Percentiles rank a stretch among this genome's conserved stretches.
These are phyloP conservation scores for Anser brachyrhynchus DNA, from an alignment of 2,113 vertebrate genomes.

Conservation along the genomic window DNA sequence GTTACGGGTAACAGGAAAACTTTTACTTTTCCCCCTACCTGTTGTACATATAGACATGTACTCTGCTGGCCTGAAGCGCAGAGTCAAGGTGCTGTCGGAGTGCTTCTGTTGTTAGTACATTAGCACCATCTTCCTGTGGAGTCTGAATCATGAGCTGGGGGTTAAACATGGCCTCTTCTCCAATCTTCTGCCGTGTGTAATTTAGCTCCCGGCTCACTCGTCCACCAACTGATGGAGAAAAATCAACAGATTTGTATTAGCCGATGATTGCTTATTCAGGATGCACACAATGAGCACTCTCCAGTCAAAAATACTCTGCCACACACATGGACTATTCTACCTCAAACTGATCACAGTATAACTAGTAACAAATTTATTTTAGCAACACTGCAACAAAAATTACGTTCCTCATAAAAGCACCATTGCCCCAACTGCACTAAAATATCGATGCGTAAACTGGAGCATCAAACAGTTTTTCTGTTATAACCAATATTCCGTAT, in stretches of 20 bases:
- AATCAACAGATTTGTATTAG: slow-evolving; percentile 60
- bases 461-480: not conserved
- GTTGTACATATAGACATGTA: slow-evolving; percentile 96
- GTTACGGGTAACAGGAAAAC: not conserved
- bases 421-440: not conserved
- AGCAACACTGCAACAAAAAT: not conserved
- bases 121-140: slow-evolving; percentile 91
- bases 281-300: not conserved
- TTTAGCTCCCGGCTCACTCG: slow-evolving; percentile 96
- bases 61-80: slow-evolving; percentile 92
- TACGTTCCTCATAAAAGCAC: not conserved
- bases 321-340: not conserved
- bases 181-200: slow-evolving; percentile 98
- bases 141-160: slow-evolving; percentile 99
- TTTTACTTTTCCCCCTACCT: slow-evolving; percentile 77
- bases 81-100: slow-evolving; percentile 95
- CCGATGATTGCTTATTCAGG: not conserved
- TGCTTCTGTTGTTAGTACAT: slow-evolving; percentile 91
- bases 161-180: slow-evolving; percentile 98
- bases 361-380: not conserved
- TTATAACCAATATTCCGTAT: slow-evolving; percentile 12
- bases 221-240: slow-evolving; percentile 88
- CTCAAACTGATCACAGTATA: not conserved
- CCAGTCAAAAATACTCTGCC: not conserved
- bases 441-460: not conserved